Evolutionary conservation across 2,113 vertebrate genomes (phyloP).

Genomic region (Hippotragus niger): DNA sequence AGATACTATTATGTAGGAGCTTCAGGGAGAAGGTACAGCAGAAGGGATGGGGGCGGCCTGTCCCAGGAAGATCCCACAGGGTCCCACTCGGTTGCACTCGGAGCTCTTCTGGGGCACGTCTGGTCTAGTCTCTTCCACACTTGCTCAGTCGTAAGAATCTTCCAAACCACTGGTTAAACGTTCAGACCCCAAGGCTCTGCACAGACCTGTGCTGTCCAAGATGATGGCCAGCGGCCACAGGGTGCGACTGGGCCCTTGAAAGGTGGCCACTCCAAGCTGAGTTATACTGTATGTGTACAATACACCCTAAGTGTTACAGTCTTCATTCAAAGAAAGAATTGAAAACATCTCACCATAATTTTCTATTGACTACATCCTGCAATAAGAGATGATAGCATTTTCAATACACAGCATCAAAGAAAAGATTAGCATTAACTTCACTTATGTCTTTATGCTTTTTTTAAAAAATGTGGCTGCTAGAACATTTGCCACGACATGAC

Average conservation of each 20-base stretch:
- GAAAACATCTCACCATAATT: background rate
- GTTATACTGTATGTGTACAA: background rate
- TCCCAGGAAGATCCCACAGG: background rate
- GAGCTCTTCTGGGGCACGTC: background rate
- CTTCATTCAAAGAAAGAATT: background rate
- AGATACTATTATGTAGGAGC: background rate
- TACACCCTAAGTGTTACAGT: background rate
- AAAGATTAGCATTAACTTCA: background rate
- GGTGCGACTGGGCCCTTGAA: too few relatives aligned
- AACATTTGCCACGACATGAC: background rate
- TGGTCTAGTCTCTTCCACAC: background rate
- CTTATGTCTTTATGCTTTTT: background rate
- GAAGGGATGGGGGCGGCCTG: background rate
- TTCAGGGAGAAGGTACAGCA: background rate
- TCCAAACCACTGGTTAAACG: background rate
- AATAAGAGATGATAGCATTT: background rate
- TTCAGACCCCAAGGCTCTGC: background rate
- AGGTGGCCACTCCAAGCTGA: accelerated
- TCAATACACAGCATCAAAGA: background rate
- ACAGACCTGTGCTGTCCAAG: too few relatives aligned
- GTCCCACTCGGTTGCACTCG: accelerated
- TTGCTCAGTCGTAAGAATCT: background rate
- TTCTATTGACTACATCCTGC: background rate
- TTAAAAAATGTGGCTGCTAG: background rate
- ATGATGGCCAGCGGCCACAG: accelerated